Evolutionary conservation across 2,888 invertebrate species (phyloP), one percentile per base, ranked within the genome.

Genomic region (Allophyes oxyacanthae): DNA sequence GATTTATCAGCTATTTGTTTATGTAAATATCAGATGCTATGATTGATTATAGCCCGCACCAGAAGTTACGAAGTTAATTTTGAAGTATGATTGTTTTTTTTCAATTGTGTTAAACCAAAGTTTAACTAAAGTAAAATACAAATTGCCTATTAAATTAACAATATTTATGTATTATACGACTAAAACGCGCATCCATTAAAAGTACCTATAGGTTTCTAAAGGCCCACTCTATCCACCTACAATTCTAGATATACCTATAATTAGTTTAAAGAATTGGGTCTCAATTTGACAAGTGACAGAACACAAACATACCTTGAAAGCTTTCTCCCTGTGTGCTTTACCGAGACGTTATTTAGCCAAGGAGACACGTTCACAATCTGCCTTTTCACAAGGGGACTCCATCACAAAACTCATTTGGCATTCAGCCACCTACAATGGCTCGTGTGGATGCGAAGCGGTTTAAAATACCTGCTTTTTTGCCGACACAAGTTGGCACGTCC

Each of bases 331-430:
- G 67, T 70, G 72, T 75, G 56, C 73, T 51, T 74, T 74, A 75
- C 77, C 71, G 79, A 78, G 80, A 76, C 78, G 83, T 84, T 84
- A 79, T 83, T 84, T 79, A 79, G 83, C 75, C 75, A 79, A 79
- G 78, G 82, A 82, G 84, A 80, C 82, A 79, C 81, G 85, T 79
- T 87, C 83, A 87, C 86, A 89, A 88, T 90, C 85, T 85, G 83
- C 85, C 84, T 84, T 82, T 85, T 83, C 84, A 84, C 81, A 82
- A 84, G 85, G 84, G 84, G 88, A 85, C 89, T 89, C 83, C 88
- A 90, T 92, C 89, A 89, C 89, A 89, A 90, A 92, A 91, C 89
- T 92, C 92, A 92, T 92, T 93, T 93, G 92, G 93, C 92, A 92
- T 91, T 86, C 91, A 87, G 91, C 93, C 93, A 92, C 88, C 84